Conservation (phyloP, 2,113 vertebrate species). For the Gymnarchus niloticus region DNA sequence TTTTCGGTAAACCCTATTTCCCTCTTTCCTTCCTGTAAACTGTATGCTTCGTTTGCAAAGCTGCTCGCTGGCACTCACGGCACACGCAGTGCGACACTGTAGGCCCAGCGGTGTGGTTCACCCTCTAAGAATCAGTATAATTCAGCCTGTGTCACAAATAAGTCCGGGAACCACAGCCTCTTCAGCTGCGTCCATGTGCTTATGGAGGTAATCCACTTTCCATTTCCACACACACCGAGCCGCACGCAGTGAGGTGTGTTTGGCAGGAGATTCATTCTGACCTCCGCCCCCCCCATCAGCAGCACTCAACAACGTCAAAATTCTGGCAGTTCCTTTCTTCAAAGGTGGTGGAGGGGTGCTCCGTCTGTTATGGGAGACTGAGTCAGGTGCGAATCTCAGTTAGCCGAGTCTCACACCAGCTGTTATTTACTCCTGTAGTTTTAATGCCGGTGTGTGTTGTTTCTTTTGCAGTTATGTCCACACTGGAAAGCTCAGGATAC, state of each 20-base stretch:
- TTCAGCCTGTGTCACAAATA: no score
- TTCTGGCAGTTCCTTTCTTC: not conserved
- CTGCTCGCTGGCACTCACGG: no score
- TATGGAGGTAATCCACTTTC: not conserved
- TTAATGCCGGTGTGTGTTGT: not conserved
- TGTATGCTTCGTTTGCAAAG: no score
- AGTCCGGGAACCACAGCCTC: no score
- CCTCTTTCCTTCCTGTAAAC: not conserved
- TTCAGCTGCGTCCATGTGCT: no score
- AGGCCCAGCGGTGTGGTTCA: no score
- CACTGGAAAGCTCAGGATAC: not conserved
- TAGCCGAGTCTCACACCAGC: not conserved
- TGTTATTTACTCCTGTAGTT: not conserved
- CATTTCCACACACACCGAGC: not conserved
- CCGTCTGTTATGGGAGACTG: not conserved
- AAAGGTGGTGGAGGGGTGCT: not conserved
- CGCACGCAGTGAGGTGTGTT: no score
- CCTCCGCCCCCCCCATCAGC: not conserved
- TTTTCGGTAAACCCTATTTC: no score
- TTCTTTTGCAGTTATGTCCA: no score
- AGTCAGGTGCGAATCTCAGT: not conserved
- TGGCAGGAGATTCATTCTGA: no score
- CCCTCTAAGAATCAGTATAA: no score
- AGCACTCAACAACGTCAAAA: not conserved
- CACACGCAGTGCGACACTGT: no score